Evolutionary conservation across 2,113 vertebrate species (phyloP).

Genomic region (Progne subis): DNA sequence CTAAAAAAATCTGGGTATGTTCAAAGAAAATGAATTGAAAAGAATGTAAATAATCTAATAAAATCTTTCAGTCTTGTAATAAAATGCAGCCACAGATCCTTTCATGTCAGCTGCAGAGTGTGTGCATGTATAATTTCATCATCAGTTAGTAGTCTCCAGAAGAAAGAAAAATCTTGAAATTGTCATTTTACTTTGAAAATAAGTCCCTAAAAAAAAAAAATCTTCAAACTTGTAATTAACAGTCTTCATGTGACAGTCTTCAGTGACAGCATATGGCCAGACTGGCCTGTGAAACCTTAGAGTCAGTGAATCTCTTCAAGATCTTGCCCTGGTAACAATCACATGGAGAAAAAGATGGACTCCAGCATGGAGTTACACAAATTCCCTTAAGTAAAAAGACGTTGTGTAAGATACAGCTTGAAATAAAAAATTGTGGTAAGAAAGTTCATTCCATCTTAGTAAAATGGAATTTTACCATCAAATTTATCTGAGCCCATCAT

Average conservation of each 20-base stretch:
- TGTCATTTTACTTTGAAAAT: background rate
- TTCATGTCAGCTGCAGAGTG: background rate
- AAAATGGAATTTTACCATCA: background rate
- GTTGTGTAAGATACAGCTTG: background rate
- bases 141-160: background rate
- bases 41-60: background rate
- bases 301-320: background rate
- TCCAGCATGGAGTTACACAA: background rate
- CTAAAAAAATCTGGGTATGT: background rate
- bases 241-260: background rate
- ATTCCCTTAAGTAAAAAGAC: background rate
- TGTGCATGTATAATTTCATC: background rate
- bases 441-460: background rate
- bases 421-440: background rate
- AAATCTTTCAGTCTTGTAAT: background rate
- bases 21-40: background rate
- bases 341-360: background rate
- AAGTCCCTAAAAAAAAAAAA: background rate
- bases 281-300: background rate
- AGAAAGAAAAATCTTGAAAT: background rate
- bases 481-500: fast-evolving
- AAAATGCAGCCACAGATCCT: background rate
- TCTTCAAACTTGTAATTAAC: background rate
- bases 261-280: background rate
- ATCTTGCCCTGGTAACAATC: background rate